phyloP scores from a whole-genome alignment of 2,888 invertebrate genomes.

The Plebejus argus region DNA sequence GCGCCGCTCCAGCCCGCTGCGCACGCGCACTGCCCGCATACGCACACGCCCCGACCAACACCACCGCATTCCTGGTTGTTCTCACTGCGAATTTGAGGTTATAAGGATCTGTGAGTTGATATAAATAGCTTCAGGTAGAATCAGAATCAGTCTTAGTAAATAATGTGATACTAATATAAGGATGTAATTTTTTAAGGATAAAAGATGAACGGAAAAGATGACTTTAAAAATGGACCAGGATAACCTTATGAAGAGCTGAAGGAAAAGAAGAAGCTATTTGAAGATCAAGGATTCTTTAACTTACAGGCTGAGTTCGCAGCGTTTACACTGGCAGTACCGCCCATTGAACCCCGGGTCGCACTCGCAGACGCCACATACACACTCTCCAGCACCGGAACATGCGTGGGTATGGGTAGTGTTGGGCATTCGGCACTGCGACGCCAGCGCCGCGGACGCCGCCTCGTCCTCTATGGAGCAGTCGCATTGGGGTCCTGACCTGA shows the following conservation, averaged over 20 bases:
- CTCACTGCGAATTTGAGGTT: conserved; percentile 51
- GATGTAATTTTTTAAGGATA: too few relatives aligned
- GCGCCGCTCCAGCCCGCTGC: conserved; percentile 79
- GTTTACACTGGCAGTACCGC: conserved; percentile 82
- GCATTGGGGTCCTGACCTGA: conserved; percentile 79
- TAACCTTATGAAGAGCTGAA: too few relatives aligned
- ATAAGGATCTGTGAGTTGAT: too few relatives aligned
- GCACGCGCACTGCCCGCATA: conserved; percentile 88
- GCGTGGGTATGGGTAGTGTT: conserved; percentile 61
- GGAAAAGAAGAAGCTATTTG: too few relatives aligned
- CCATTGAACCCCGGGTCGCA: conserved; percentile 84
- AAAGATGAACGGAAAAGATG: too few relatives aligned
- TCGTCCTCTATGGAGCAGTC: conserved; percentile 75
- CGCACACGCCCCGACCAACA: conserved; percentile 85
- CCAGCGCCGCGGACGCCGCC: conserved; percentile 62
- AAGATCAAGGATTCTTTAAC: conserved; percentile 36
- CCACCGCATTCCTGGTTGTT: conserved; percentile 79
- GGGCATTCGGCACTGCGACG: conserved; percentile 62
- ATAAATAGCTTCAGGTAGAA: too few relatives aligned
- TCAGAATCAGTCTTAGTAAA: too few relatives aligned
- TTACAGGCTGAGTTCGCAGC: conserved; percentile 77
- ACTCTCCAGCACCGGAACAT: conserved; percentile 88
- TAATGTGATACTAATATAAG: too few relatives aligned
- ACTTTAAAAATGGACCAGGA: too few relatives aligned
- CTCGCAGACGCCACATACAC: conserved; percentile 87